Percentiles rank a stretch among this genome's conserved stretches.
These are phyloP conservation scores for Cheirogaleus major DNA, from an alignment of 2,797 vertebrate species.

Conservation along the genomic window DNA sequence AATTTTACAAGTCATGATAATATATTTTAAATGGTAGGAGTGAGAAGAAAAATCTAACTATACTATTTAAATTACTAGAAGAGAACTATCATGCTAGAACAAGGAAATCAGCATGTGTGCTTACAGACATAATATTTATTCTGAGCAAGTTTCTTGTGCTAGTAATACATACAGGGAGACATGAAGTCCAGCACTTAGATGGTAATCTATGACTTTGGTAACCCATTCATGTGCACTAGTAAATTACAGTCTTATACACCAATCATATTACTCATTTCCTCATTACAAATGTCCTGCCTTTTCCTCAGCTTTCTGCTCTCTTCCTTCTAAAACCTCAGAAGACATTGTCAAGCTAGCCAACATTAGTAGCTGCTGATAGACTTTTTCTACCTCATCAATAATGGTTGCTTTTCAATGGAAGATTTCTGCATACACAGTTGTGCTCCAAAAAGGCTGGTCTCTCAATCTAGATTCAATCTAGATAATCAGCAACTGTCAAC, in stretches of 20 bases:
- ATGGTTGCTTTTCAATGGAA: neutral
- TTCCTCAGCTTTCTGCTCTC: neutral
- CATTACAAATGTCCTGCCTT: neutral
- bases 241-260: neutral
- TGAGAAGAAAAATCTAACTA: neutral
- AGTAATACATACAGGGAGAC: neutral
- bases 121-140: neutral
- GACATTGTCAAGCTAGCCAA: neutral
- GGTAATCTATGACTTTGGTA: neutral
- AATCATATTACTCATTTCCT: neutral
- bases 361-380: neutral
- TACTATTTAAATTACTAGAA: neutral
- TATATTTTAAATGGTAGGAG: neutral
- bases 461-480: neutral
- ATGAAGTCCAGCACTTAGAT: neutral
- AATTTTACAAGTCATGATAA: neutral
- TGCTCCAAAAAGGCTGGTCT: neutral
- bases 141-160: neutral
- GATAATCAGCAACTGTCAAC: neutral
- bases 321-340: neutral
- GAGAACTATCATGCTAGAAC: neutral
- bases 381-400: neutral
- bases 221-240: neutral
- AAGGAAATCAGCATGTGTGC: neutral
- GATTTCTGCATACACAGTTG: neutral